phyloP scores from a whole-genome alignment of 2,113 vertebrate species.

The Macroglossus sobrinus region DNA sequence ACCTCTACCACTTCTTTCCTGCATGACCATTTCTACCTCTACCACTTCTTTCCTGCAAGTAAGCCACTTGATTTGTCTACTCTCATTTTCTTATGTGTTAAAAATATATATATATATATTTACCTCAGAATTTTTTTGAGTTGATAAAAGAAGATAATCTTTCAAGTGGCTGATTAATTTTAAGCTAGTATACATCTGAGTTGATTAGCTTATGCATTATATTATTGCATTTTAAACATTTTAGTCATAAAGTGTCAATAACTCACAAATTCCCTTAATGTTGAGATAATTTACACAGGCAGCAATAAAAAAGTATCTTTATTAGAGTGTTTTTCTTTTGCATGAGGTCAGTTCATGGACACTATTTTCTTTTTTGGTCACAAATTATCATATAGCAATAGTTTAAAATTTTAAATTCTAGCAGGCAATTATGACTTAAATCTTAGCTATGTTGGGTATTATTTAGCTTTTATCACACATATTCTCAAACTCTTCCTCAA shows the following conservation, averaged over 20 bases:
- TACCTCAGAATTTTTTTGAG: neutral
- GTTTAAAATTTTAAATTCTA: slow-evolving; percentile 14
- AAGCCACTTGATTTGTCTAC: neutral
- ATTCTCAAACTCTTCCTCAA: neutral
- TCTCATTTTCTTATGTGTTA: neutral
- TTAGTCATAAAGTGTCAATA: neutral
- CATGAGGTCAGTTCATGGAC: neutral
- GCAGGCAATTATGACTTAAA: neutral
- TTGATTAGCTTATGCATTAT: neutral
- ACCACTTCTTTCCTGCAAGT: neutral
- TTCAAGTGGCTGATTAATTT: neutral
- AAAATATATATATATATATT: neutral
- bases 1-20: neutral
- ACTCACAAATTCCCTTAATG: neutral
- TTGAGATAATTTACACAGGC: neutral
- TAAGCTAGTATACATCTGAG: neutral
- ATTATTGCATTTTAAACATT: neutral
- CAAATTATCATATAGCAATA: neutral
- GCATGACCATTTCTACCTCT: neutral
- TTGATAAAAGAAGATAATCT: neutral
- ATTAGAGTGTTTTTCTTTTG: neutral
- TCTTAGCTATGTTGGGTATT: neutral
- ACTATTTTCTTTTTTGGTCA: neutral
- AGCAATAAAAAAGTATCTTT: neutral
- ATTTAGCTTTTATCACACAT: neutral